Evolutionary conservation across 2,888 invertebrate genomes (phyloP).

Genomic region (Ormyrus labotus): DNA sequence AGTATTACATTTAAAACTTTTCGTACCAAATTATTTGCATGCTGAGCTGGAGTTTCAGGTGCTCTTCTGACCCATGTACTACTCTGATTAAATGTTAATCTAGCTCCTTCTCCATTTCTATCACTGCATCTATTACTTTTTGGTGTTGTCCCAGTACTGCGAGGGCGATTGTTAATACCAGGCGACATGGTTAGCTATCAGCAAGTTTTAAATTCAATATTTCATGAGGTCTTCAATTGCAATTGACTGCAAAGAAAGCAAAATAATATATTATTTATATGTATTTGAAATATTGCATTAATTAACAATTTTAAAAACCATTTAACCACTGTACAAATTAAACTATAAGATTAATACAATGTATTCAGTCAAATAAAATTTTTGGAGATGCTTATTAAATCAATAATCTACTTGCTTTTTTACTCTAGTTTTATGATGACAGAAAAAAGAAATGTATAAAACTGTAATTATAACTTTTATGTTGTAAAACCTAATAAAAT

Average conservation of each 20-base stretch:
- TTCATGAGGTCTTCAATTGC: too few relatives aligned
- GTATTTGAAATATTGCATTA: not conserved
- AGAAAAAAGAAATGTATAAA: too few relatives aligned
- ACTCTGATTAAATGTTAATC: constrained; percentile 61
- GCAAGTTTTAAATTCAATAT: too few relatives aligned
- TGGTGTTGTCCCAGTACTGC: constrained; percentile 71
- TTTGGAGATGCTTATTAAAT: too few relatives aligned
- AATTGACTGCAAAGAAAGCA: not conserved
- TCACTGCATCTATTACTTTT: constrained; percentile 71
- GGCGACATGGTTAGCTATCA: constrained; percentile 65
- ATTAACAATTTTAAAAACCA: not conserved
- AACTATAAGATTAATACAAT: not conserved
- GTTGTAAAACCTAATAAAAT: not conserved
- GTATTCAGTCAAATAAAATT: too few relatives aligned
- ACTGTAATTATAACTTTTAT: too few relatives aligned
- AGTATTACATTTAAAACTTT: not conserved
- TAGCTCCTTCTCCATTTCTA: constrained; percentile 66
- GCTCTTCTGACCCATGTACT: constrained; percentile 58
- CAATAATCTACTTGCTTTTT: too few relatives aligned
- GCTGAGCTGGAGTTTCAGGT: constrained; percentile 62
- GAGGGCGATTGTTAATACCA: constrained; percentile 67
- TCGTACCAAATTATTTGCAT: constrained; percentile 71
- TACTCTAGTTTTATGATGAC: too few relatives aligned
- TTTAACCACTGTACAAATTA: not conserved
- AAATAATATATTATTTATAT: not conserved